Evolutionary conservation across 2,888 invertebrate genomes (phyloP).

Genomic region (Blastobasis lacticolella): DNA sequence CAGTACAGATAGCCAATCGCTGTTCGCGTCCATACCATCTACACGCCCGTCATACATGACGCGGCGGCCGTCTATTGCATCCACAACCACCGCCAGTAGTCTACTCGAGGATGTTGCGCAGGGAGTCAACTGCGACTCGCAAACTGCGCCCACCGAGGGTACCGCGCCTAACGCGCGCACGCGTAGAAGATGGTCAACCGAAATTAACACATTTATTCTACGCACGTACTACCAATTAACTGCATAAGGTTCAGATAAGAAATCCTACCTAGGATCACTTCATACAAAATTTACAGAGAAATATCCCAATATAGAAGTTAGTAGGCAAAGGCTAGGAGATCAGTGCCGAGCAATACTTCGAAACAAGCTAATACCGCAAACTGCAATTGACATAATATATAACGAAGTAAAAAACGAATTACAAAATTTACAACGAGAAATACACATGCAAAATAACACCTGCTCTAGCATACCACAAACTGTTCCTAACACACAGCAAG

Average conservation of each 20-base stretch:
- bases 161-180: neutral
- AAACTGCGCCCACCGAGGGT: neutral
- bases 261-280: neutral
- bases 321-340: constrained; percentile 6
- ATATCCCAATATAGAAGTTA: constrained; percentile 3
- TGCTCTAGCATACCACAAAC: too few relatives aligned
- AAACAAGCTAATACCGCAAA: constrained; percentile 7
- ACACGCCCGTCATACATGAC: neutral
- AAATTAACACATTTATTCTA: neutral
- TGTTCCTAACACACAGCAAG: too few relatives aligned
- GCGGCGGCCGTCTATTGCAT: neutral
- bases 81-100: neutral
- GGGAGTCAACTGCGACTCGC: neutral
- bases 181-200: neutral
- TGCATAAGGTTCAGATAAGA: neutral
- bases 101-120: neutral
- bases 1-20: neutral
- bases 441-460: too few relatives aligned
- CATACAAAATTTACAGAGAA: constrained; percentile 5
- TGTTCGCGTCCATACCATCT: neutral
- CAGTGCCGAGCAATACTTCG: constrained; percentile 9
- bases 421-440: neutral
- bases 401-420: constrained; percentile 4
- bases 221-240: neutral
- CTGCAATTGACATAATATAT: constrained; percentile 5